phyloP scores from a whole-genome alignment of 1,140 invertebrate genomes.

The Aphidius gifuensis region DNA sequence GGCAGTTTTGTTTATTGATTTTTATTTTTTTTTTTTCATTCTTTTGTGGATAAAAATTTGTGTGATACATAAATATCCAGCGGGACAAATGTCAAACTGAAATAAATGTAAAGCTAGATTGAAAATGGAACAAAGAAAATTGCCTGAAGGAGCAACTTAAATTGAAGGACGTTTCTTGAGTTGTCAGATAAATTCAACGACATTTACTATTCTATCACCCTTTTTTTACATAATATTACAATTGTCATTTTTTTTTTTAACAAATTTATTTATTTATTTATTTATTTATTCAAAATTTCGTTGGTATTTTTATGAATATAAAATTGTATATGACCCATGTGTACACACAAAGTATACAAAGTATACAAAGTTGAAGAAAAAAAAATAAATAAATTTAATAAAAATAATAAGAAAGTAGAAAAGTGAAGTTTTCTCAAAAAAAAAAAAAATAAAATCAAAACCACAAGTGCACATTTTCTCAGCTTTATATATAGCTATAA shows the following conservation, averaged over 20 bases:
- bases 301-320: slow-evolving; percentile 44
- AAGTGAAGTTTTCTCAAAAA: background rate
- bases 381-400: too few relatives aligned
- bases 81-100: slow-evolving; percentile 12
- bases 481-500: background rate
- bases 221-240: slow-evolving; percentile 18
- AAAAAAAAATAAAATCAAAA: background rate
- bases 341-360: background rate
- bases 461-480: background rate
- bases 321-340: slow-evolving; percentile 32
- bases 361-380: background rate
- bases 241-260: slow-evolving; percentile 31
- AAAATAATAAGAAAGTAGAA: too few relatives aligned
- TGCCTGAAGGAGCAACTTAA: slow-evolving; percentile 45
- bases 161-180: slow-evolving; percentile 52
- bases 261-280: slow-evolving; percentile 18
- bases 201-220: slow-evolving; percentile 18
- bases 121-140: slow-evolving; percentile 25
- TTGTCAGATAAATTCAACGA: slow-evolving; percentile 42
- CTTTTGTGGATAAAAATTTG: too few relatives aligned
- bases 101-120: slow-evolving; percentile 6
- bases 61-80: slow-evolving; percentile 7
- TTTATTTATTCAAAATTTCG: slow-evolving; percentile 44
- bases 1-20: too few relatives aligned
- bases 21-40: too few relatives aligned